Evolutionary conservation across 2,888 invertebrate genomes (phyloP).

Genomic region (Spodoptera littoralis): DNA sequence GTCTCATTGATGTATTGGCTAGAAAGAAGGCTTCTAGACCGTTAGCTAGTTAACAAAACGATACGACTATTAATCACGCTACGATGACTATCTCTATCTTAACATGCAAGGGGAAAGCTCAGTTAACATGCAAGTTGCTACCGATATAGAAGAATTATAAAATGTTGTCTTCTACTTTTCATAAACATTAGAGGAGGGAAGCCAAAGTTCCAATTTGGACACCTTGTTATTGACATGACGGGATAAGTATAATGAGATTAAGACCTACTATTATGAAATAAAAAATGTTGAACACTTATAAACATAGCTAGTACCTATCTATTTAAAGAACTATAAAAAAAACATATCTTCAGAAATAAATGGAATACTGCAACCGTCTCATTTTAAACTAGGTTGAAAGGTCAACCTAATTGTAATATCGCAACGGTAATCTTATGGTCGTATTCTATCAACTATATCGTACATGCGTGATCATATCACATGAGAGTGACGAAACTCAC

Average conservation of each 20-base stretch:
- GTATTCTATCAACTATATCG: slow-evolving; percentile 36
- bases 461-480: slow-evolving; percentile 52
- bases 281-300: too few relatives aligned
- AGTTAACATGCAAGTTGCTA: slow-evolving; percentile 16
- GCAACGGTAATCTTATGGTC: slow-evolving; percentile 46
- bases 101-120: slow-evolving; percentile 47
- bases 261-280: too few relatives aligned
- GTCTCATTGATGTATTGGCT: slow-evolving; percentile 83
- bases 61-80: slow-evolving; percentile 76
- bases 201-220: too few relatives aligned
- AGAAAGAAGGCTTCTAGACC: slow-evolving; percentile 75
- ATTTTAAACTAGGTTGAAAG: slow-evolving; percentile 49
- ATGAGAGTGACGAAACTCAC: slow-evolving; percentile 75
- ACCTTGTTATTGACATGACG: too few relatives aligned
- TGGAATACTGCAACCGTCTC: slow-evolving; percentile 51
- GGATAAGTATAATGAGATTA: too few relatives aligned
- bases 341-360: slow-evolving; percentile 47
- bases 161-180: not conserved
- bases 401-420: slow-evolving; percentile 39
- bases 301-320: too few relatives aligned
- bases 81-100: slow-evolving; percentile 71
- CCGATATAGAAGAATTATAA: slow-evolving; percentile 3
- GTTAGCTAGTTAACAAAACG: slow-evolving; percentile 82
- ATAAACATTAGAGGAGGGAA: too few relatives aligned
- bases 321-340: too few relatives aligned